phyloP scores from a whole-genome alignment of 1,140 invertebrate species.

The Eueides isabella region DNA sequence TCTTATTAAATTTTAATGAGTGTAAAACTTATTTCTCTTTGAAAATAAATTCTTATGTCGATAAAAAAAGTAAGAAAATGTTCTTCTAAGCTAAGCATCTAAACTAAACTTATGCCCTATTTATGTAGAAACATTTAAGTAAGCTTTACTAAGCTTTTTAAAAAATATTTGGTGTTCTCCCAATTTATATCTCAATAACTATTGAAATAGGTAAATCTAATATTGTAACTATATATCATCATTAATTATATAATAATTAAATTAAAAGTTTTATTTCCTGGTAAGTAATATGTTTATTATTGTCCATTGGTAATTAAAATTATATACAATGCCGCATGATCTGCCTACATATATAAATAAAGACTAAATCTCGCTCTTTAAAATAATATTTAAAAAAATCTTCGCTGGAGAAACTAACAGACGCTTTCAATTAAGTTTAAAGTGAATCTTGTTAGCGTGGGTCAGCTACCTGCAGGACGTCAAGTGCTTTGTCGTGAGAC shows the following conservation, averaged over 20 bases:
- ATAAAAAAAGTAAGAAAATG: background rate
- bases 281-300: no score
- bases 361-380: no score
- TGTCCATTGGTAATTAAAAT: no score
- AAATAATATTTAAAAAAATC: background rate
- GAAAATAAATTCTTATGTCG: background rate
- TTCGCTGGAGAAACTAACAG: background rate
- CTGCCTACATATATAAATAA: no score
- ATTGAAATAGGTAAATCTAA: no score
- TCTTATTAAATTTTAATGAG: background rate
- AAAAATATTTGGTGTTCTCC: no score
- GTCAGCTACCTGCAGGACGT: conserved; percentile 51
- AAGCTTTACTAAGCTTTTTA: no score
- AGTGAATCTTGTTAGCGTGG: conserved; percentile 45
- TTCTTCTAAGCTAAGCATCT: background rate
- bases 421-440: conserved; percentile 15
- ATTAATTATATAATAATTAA: no score
- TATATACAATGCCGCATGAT: no score
- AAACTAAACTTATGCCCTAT: background rate
- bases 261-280: no score
- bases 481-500: conserved; percentile 40
- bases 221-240: no score
- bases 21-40: background rate
- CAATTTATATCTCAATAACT: no score
- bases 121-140: background rate